These are phyloP conservation scores for Anthopleura xanthogrammica DNA, from an alignment of 92 coral and sea anemone genomes.

Conservation along the genomic window DNA sequence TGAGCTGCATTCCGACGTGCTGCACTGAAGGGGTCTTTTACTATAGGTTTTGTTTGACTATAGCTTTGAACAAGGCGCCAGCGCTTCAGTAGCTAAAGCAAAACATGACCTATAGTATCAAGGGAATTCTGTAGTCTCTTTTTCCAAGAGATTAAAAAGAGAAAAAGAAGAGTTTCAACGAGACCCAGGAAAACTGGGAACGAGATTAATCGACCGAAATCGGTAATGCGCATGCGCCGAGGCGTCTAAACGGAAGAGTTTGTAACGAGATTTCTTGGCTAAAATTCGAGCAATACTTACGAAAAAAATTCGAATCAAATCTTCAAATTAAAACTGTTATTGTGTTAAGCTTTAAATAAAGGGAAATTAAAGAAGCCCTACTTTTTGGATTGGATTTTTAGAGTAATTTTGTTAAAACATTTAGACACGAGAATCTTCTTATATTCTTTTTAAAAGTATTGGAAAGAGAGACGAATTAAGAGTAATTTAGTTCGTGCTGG, in stretches of 20 bases:
- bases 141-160: conserved; percentile 17
- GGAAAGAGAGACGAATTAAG: conserved; percentile 10
- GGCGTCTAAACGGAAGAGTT: not conserved
- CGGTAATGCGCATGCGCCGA: conserved; percentile 14
- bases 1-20: not conserved
- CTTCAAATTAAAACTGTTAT: not conserved
- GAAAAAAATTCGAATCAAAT: not conserved
- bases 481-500: not conserved
- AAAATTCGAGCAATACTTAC: not conserved
- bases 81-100: conserved; percentile 10
- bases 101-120: conserved; percentile 22
- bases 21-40: not conserved
- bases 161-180: not conserved
- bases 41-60: not conserved
- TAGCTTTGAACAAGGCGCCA: conserved; percentile 23
- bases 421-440: not conserved
- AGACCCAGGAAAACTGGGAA: not conserved
- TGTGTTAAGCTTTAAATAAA: not conserved
- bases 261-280: not conserved
- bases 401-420: not conserved
- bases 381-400: not conserved
- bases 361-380: not conserved
- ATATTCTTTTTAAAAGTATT: not conserved
- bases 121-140: conserved; percentile 19
- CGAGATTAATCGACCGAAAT: not conserved